A percentile compares a stretch with the other conserved stretches of the same genome.
Evolutionary conservation across 2,113 vertebrate species (phyloP).

Genomic region (Hymenochirus boettgeri): DNA sequence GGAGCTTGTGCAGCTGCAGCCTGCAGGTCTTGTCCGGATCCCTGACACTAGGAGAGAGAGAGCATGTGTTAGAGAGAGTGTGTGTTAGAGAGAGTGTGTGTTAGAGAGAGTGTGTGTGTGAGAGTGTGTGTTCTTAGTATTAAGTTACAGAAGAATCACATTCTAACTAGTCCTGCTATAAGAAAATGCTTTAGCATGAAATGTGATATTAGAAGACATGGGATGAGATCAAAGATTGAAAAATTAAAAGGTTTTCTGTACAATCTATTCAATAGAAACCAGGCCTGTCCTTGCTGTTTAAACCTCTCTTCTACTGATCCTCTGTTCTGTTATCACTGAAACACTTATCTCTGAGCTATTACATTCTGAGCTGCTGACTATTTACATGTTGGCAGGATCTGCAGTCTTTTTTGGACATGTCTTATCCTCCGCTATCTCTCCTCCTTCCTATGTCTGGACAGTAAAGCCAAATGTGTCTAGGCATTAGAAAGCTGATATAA

Average conservation of each 20-base stretch:
- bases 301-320: conserved; percentile 4
- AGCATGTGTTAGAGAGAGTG: too few relatives aligned
- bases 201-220: neutral
- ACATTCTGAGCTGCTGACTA: conserved; percentile 18
- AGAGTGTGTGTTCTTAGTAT: too few relatives aligned
- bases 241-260: too few relatives aligned
- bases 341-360: conserved; percentile 8
- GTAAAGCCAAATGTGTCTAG: conserved; percentile 36
- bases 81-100: too few relatives aligned
- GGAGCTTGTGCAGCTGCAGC: too few relatives aligned
- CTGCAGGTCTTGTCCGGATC: too few relatives aligned
- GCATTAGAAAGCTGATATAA: conserved; percentile 22
- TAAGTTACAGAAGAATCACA: too few relatives aligned
- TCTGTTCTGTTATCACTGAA: neutral
- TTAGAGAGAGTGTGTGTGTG: too few relatives aligned
- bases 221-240: neutral
- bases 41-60: too few relatives aligned
- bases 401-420: conserved; percentile 6
- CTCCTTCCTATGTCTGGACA: conserved; percentile 22
- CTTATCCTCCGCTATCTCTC: conserved; percentile 19
- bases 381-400: conserved; percentile 35
- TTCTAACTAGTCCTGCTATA: too few relatives aligned
- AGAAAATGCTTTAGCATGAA: neutral
- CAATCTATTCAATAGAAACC: neutral
- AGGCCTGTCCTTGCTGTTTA: neutral